A percentile compares a stretch with the other conserved stretches of the same genome.
These are phyloP conservation scores for Sarcophaga bullata DNA, from an alignment of 1,140 invertebrate genomes.

Conservation along the genomic window DNA sequence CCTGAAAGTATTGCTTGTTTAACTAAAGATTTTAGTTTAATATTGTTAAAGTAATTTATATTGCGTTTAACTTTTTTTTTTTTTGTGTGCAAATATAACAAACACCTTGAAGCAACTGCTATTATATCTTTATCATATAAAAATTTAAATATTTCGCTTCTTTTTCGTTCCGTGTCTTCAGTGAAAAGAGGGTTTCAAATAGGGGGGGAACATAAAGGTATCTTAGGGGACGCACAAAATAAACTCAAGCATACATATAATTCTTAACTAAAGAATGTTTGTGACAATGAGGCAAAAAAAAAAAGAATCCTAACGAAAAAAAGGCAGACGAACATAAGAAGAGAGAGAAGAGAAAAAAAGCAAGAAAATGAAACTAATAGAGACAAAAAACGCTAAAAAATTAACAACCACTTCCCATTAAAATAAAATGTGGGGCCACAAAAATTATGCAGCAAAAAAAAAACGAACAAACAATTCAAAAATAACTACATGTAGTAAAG, in stretches of 20 bases:
- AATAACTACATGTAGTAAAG: no score
- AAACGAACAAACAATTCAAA: background rate
- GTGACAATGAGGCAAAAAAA: background rate
- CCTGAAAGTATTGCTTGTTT: background rate
- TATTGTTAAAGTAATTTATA: background rate
- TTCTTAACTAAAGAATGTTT: constrained; percentile 10
- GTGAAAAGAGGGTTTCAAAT: background rate
- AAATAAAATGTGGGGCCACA: background rate
- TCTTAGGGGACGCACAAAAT: background rate
- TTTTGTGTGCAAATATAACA: background rate
- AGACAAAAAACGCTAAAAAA: constrained; percentile 15
- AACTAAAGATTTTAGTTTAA: background rate
- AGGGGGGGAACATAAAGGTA: constrained; percentile 6
- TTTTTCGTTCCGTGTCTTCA: background rate
- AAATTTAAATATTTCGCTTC: background rate
- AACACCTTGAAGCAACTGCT: background rate
- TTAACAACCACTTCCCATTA: constrained; percentile 14
- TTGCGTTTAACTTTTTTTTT: background rate
- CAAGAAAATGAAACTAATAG: background rate
- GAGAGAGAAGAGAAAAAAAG: background rate
- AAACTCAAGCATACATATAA: constrained; percentile 10
- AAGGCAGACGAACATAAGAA: background rate
- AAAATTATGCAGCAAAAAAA: background rate
- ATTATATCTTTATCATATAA: constrained; percentile 3
- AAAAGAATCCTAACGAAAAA: background rate